phyloP scores from a whole-genome alignment of 2,797 vertebrate genomes.

The Bufotes viridis region DNA sequence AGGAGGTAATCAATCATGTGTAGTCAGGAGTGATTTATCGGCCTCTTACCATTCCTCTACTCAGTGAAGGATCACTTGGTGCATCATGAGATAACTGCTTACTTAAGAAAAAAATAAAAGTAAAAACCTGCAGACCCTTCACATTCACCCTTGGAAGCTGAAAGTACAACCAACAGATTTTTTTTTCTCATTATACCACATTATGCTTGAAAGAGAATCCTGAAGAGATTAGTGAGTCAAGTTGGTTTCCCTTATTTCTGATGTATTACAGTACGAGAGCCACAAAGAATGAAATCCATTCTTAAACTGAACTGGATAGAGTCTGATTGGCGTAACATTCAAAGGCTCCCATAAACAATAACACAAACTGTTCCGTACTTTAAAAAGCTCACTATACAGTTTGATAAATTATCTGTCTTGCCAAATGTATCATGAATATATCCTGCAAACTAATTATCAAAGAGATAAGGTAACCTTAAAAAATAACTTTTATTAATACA shows the following conservation, averaged over 20 bases:
- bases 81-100: slow-evolving; percentile 59
- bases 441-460: too few species aligned
- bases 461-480: too few species aligned
- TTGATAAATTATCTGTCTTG: not conserved
- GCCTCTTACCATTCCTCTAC: slow-evolving; percentile 33
- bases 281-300: not conserved
- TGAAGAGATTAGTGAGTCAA: slow-evolving; percentile 12
- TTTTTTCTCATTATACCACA: slow-evolving; percentile 10
- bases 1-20: slow-evolving; percentile 58
- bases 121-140: not conserved
- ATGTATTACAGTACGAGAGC: not conserved
- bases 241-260: not conserved
- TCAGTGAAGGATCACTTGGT: slow-evolving; percentile 52
- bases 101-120: slow-evolving; percentile 29
- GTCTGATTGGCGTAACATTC: not conserved
- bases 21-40: slow-evolving; percentile 60
- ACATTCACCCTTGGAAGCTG: slow-evolving; percentile 9
- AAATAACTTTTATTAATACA: too few species aligned
- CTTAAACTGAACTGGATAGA: not conserved
- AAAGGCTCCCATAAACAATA: not conserved
- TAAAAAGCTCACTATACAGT: not conserved
- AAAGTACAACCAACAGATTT: slow-evolving; percentile 21
- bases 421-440: too few species aligned
- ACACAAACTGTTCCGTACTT: not conserved
- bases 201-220: slow-evolving; percentile 26